Percentiles rank a stretch among this genome's conserved stretches.
Conservation (phyloP, 2,888 invertebrate species). For the Agonopterix arenella region DNA sequence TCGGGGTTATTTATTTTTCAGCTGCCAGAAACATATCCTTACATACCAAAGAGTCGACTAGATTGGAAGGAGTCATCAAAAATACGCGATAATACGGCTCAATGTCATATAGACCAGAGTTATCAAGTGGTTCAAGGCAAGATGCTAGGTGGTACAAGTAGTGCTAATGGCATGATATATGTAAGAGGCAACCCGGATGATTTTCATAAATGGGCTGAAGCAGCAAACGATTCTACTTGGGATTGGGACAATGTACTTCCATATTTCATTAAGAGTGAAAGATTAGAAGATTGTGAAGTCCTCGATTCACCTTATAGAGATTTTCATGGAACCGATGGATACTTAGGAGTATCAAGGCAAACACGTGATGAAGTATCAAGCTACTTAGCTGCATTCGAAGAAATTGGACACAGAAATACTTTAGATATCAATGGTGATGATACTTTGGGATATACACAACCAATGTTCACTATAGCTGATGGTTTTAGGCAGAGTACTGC, state of each 20-base stretch:
- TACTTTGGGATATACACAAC: conserved; percentile 34
- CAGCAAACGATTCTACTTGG: conserved; percentile 73
- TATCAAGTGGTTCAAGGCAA: conserved; percentile 59
- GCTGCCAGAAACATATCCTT: too few species aligned
- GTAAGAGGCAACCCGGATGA: conserved; percentile 77
- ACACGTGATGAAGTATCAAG: conserved; percentile 45
- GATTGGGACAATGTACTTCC: conserved; percentile 30
- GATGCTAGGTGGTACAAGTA: conserved; percentile 77
- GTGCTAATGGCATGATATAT: conserved; percentile 79
- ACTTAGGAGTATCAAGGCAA: conserved; percentile 32
- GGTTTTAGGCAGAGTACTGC: conserved; percentile 65
- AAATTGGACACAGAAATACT: conserved; percentile 33
- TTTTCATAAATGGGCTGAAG: conserved; percentile 76
- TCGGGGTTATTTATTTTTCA: too few species aligned
- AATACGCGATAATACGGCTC: too few species aligned
- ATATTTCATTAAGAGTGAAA: conserved; percentile 45
- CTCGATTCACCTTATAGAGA: conserved; percentile 37
- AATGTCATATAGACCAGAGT: too few species aligned
- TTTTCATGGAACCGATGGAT: conserved; percentile 32
- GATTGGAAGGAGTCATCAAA: too few species aligned
- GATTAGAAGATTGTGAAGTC: conserved; percentile 18
- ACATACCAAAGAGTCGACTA: too few species aligned
- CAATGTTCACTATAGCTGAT: conserved; percentile 30
- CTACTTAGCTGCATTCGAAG: conserved; percentile 34
- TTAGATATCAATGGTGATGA: conserved; percentile 31